These are phyloP conservation scores for Taxidea taxus DNA, from an alignment of 2,113 vertebrate genomes.

Conservation along the genomic window DNA sequence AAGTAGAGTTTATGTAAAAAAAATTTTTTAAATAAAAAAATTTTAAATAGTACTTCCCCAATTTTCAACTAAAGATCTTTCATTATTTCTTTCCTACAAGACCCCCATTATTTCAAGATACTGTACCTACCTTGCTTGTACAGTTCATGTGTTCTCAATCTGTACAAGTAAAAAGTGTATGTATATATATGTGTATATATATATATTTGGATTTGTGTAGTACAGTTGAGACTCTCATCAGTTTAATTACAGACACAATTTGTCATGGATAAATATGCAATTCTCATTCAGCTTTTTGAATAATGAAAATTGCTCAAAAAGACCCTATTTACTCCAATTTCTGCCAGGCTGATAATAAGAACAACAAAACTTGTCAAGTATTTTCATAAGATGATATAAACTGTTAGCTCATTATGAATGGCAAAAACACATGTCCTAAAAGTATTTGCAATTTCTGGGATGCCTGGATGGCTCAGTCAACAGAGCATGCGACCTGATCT, in stretches of 20 bases:
- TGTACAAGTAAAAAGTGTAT: neutral
- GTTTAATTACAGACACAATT: neutral
- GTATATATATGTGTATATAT: neutral
- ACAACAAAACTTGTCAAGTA: neutral
- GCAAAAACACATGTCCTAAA: neutral
- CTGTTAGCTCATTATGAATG: neutral
- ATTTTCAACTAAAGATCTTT: neutral
- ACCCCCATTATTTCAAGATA: neutral
- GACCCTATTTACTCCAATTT: neutral
- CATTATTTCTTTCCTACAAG: neutral
- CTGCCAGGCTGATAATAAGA: neutral
- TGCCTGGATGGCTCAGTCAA: neutral
- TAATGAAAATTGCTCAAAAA: neutral
- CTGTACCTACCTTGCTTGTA: neutral
- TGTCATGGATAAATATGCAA: neutral
- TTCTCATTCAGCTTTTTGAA: conserved; percentile 35
- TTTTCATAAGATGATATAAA: neutral
- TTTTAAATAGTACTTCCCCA: neutral
- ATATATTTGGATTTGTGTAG: neutral
- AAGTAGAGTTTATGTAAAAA: neutral
- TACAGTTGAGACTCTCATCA: neutral
- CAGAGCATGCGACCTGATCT: neutral
- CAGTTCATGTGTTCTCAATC: neutral
- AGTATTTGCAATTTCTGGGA: neutral
- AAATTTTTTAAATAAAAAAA: neutral